Conservation (phyloP, 2,113 vertebrate species). For the Plecturocebus donacophilus region DNA sequence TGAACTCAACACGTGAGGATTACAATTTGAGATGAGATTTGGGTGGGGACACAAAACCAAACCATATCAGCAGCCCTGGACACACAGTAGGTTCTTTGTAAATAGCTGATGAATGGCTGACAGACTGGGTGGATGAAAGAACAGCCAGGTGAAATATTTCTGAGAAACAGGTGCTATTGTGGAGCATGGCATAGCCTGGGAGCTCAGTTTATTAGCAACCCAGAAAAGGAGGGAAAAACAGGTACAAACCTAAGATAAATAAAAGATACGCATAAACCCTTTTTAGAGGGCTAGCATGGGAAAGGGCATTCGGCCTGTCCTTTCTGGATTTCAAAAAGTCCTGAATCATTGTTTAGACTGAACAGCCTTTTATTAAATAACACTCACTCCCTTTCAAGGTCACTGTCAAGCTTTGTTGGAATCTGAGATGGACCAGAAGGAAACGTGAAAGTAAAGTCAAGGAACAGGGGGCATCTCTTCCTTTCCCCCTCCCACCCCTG, state of each 20-base stretch:
- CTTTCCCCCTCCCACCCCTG: not conserved
- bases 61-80: no score
- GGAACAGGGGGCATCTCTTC: not conserved
- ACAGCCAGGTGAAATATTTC: not conserved
- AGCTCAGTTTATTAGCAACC: not conserved
- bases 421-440: slow-evolving; percentile 35
- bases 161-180: not conserved
- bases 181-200: not conserved
- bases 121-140: not conserved
- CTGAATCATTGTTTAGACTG: slow-evolving; percentile 33
- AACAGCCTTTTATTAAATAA: slow-evolving; percentile 54
- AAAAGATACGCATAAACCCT: not conserved
- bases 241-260: not conserved
- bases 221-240: not conserved
- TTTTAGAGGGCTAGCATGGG: not conserved
- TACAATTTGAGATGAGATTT: no score
- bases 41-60: no score
- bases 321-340: not conserved
- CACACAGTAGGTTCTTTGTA: not conserved
- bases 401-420: slow-evolving; percentile 57
- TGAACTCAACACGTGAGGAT: no score
- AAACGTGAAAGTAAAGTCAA: not conserved
- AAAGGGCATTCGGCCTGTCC: not conserved
- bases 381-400: not conserved
- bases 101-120: not conserved